Evolutionary conservation across 2,797 vertebrate species (phyloP).

Genomic region (Anniella stebbinsi): DNA sequence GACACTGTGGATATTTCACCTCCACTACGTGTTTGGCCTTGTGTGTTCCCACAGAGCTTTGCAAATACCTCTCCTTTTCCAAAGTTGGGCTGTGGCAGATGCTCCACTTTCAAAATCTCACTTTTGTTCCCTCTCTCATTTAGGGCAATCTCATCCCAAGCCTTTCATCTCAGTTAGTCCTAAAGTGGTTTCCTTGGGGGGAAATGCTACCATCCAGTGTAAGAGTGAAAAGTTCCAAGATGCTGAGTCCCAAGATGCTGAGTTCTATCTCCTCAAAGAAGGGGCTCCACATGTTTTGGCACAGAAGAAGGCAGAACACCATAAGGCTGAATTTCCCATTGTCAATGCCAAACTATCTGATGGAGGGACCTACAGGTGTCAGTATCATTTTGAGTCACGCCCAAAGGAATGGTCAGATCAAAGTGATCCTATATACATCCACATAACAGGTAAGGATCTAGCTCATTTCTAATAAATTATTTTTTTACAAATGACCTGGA

Average conservation of each 20-base stretch:
- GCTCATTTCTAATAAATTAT: not conserved
- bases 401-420: not conserved
- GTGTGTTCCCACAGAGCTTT: no score
- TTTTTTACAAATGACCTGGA: no score
- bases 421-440: not conserved
- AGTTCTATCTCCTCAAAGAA: not conserved
- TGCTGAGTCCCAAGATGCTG: no score
- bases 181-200: not conserved
- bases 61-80: no score
- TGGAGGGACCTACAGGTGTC: not conserved
- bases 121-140: not conserved
- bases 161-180: not conserved
- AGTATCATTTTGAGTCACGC: fast-evolving
- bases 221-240: not conserved
- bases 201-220: not conserved
- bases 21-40: no score
- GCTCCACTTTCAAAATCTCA: not conserved
- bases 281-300: not conserved
- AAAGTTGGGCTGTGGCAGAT: not conserved
- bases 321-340: not conserved
- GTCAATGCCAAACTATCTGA: not conserved
- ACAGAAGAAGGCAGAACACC: fast-evolving
- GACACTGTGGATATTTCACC: no score
- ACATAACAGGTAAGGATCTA: not conserved
- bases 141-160: not conserved